These are phyloP conservation scores for Acleris sparsana DNA, from an alignment of 2,888 invertebrate genomes.

Conservation along the genomic window DNA sequence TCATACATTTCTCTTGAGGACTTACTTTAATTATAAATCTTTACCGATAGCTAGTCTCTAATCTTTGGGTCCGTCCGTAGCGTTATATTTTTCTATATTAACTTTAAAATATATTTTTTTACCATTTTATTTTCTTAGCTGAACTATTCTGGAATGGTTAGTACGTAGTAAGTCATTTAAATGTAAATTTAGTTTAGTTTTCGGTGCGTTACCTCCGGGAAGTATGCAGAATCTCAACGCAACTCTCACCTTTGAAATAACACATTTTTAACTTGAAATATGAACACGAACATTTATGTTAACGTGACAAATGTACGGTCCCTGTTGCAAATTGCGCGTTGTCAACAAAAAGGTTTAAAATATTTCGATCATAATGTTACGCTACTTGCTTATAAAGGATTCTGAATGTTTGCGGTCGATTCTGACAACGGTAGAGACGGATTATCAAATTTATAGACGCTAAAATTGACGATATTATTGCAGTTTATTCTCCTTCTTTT, in stretches of 20 bases:
- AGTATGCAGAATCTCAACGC: background rate
- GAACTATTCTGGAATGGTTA: slow-evolving; percentile 30
- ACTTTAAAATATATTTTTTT: slow-evolving; percentile 41
- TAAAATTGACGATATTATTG: no score
- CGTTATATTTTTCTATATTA: slow-evolving; percentile 41
- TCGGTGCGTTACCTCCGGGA: slow-evolving; percentile 26
- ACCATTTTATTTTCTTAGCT: slow-evolving; percentile 39
- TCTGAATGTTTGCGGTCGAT: no score
- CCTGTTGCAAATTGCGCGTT: no score
- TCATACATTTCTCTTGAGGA: background rate
- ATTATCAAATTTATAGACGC: no score
- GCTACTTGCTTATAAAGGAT: no score
- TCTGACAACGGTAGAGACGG: no score
- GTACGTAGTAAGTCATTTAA: slow-evolving; percentile 35
- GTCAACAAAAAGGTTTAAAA: no score
- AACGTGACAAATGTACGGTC: no score
- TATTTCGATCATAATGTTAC: no score
- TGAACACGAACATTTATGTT: background rate
- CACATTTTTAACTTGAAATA: background rate
- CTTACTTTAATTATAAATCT: slow-evolving; percentile 33
- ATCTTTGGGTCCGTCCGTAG: slow-evolving; percentile 54
- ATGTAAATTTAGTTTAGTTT: slow-evolving; percentile 30
- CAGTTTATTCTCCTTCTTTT: no score
- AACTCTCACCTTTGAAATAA: background rate
- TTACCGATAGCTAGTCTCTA: slow-evolving; percentile 47